These are phyloP conservation scores for Lytechinus variegatus DNA, from an alignment of 35 echinoderm and acorn worm species.

Conservation along the genomic window DNA sequence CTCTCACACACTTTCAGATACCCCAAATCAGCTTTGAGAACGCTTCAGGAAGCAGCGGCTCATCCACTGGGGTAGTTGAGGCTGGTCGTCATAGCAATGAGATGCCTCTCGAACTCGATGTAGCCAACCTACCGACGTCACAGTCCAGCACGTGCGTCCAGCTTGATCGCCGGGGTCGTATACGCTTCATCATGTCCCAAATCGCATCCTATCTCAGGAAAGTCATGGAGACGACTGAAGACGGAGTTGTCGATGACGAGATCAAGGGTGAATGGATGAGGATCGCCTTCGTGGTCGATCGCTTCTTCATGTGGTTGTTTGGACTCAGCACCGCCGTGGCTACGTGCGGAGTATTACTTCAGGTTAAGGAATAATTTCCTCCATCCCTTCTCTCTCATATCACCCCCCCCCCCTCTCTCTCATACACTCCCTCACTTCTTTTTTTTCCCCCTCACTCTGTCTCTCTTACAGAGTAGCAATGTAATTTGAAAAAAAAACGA, in stretches of 20 bases:
- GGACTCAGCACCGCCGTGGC: slow-evolving; percentile 67
- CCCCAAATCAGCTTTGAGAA: slow-evolving; percentile 73
- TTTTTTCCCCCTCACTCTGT: too few relatives aligned
- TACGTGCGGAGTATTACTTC: slow-evolving; percentile 66
- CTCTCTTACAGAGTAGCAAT: too few relatives aligned
- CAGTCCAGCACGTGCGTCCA: background rate
- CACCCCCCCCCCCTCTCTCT: background rate
- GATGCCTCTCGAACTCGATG: slow-evolving; percentile 22
- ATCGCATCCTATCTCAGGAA: slow-evolving; percentile 27
- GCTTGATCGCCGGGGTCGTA: background rate
- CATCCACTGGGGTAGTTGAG: background rate
- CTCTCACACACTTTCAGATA: background rate
- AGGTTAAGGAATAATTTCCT: slow-evolving; percentile 41
- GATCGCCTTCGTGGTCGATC: slow-evolving; percentile 82
- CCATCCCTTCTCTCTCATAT: background rate
- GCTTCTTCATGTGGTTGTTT: slow-evolving; percentile 79
- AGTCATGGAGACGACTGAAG: slow-evolving; percentile 64
- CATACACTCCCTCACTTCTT: background rate
- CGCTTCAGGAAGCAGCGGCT: slow-evolving; percentile 32
- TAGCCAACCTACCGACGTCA: background rate
- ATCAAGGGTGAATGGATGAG: slow-evolving; percentile 74
- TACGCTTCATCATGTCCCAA: background rate
- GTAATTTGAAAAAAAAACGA: too few relatives aligned
- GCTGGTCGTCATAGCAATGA: background rate
- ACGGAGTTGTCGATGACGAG: slow-evolving; percentile 62